Percentiles rank a stretch among this genome's conserved stretches.
Conservation (phyloP, 2,113 vertebrate genomes). For the Gambusia holbrooki region DNA sequence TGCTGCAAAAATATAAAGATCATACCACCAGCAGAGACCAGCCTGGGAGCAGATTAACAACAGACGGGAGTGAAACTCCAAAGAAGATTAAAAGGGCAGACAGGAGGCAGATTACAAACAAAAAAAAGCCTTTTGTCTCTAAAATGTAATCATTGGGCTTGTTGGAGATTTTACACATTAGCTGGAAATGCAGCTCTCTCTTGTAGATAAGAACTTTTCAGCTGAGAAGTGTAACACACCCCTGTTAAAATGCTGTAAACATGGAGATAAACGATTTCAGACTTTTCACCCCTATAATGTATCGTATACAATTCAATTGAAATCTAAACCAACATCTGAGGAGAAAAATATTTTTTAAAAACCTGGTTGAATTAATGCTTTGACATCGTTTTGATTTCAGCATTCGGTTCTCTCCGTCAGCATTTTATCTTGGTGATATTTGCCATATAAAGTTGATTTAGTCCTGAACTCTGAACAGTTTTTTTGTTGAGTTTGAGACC, state of each 20-base stretch:
- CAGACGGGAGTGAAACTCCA: slow-evolving; percentile 34
- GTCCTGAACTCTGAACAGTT: too few relatives aligned
- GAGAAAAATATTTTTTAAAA: neutral
- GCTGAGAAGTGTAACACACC: too few relatives aligned
- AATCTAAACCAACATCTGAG: neutral
- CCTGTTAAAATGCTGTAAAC: too few relatives aligned
- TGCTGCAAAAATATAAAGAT: slow-evolving; percentile 15
- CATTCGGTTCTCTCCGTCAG: neutral
- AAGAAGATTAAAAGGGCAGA: slow-evolving; percentile 56
- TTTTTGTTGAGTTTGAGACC: too few relatives aligned
- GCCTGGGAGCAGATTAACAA: slow-evolving; percentile 40
- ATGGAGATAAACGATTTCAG: too few relatives aligned
- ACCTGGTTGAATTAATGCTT: neutral
- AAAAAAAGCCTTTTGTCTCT: slow-evolving; percentile 42
- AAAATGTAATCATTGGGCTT: slow-evolving; percentile 31
- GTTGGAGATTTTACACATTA: slow-evolving; percentile 43
- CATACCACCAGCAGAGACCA: slow-evolving; percentile 4
- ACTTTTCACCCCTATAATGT: too few relatives aligned
- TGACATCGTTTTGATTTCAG: too few relatives aligned
- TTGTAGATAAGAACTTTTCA: slow-evolving; percentile 2
- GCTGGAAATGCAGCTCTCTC: neutral
- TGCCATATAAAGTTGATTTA: neutral
- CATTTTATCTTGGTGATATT: too few relatives aligned
- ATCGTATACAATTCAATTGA: neutral
- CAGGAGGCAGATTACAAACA: slow-evolving; percentile 17